Evolutionary conservation across 2,888 invertebrate species (phyloP).

Genomic region (Lasiommata megera): DNA sequence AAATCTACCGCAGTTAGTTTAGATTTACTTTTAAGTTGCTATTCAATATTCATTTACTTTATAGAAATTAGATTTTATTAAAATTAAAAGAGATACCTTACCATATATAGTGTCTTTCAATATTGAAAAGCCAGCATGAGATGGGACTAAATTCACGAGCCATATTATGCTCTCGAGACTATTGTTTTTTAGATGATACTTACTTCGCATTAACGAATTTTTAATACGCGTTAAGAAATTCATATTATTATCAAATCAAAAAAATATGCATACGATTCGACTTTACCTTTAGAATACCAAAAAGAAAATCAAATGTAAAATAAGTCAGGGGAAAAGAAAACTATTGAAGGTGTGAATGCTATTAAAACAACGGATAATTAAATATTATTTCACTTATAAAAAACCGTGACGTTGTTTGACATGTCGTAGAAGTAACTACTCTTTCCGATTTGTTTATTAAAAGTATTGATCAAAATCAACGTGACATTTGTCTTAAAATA

Average conservation of each 20-base stretch:
- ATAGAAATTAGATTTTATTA: background rate
- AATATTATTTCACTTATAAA: background rate
- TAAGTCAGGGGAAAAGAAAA: background rate
- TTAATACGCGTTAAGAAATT: constrained; percentile 29
- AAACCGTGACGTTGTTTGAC: background rate
- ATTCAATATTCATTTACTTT: no score
- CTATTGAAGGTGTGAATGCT: background rate
- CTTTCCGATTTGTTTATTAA: no score
- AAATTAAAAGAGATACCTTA: no score
- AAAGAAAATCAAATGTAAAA: background rate
- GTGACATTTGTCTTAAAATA: no score
- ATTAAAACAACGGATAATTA: background rate
- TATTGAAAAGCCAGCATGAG: constrained; percentile 49
- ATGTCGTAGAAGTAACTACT: no score
- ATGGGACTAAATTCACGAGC: constrained; percentile 52
- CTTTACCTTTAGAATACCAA: background rate
- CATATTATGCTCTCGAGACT: constrained; percentile 50
- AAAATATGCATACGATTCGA: background rate
- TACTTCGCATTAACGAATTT: constrained; percentile 29
- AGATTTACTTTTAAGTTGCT: no score
- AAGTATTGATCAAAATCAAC: no score
- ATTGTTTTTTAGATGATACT: constrained; percentile 39
- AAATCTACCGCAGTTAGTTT: no score
- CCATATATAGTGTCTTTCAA: constrained; percentile 43
- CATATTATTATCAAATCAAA: constrained; percentile 9